Base-by-base conservation (phyloP, 92 coral and sea anemone genomes). In the Porites cylindrica region DNA sequence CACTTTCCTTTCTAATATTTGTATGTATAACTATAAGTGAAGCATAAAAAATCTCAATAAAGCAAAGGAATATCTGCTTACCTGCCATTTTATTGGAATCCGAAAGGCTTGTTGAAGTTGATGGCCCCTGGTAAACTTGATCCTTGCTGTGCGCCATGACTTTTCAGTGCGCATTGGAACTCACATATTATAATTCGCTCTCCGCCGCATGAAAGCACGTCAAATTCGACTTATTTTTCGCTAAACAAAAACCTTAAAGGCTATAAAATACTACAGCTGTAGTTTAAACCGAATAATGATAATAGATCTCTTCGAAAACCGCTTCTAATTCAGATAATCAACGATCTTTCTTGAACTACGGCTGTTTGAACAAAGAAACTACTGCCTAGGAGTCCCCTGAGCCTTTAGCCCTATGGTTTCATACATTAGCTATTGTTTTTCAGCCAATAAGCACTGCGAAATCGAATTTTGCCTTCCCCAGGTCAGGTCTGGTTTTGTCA, bases 361-460 rank as follows among this genome's bases (percentile, higher is more conserved):
- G 61, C 4, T 52, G 19, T 76, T 56, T 3, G 67, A 76, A 0
- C 66, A 76, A 76, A 81, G 85, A 51, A 81, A 81, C 86, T 29
- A 70, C 78, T 82, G 86, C 51, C 77, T 21, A 24, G 67, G 78
- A 19, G 68, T 62, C 72, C 78, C 78, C 62, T 82, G 77, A 52
- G 23, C 53, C 86, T 52, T 70, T 82, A 53, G 77, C 86, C 23
- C 78, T 68, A 62, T 82, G 70, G 78, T 82, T 82, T 82, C 78
- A 82, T 70, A 70, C 78, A 70, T 53, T 9, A 82, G 86, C 78
- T 14, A 70, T 82, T 82, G 78, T 82, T 51, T 82, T 69, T 7
- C 11, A 51, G 26, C 86, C 78, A 82, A 82, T 82, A 18, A 82
- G 78, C 86, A 50, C 85, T 81, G 82, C 82, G 70, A n/a, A 78